phyloP scores from a whole-genome alignment of 2,113 vertebrate genomes.

The Pygoscelis adeliae region DNA sequence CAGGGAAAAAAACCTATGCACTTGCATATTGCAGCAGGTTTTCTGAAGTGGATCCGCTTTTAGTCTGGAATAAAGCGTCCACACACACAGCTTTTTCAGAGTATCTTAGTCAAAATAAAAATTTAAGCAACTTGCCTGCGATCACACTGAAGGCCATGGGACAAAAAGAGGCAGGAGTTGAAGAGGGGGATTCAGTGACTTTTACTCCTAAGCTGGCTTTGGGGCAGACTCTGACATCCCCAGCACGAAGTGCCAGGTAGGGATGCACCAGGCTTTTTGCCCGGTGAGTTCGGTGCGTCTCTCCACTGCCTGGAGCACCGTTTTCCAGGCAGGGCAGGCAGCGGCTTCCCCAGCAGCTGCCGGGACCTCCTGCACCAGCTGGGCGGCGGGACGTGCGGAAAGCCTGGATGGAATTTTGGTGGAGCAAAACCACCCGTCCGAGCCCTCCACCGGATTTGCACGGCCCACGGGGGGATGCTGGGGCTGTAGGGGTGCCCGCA shows the following conservation, averaged over 20 bases:
- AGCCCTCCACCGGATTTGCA: neutral
- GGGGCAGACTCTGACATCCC: no score
- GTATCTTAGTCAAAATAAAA: neutral
- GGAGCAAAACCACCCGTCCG: neutral
- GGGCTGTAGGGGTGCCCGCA: neutral
- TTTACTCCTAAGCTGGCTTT: no score
- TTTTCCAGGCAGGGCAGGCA: neutral
- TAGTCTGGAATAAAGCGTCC: neutral
- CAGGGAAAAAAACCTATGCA: neutral
- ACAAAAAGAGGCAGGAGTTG: neutral
- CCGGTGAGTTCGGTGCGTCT: accelerated
- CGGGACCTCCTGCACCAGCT: neutral
- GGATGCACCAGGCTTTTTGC: neutral
- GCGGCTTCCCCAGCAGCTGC: neutral
- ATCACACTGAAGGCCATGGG: neutral
- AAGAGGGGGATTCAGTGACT: neutral
- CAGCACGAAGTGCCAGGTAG: accelerated
- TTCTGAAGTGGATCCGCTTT: neutral
- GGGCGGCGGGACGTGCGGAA: accelerated
- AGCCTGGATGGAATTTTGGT: neutral
- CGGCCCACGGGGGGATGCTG: accelerated
- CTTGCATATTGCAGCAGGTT: neutral
- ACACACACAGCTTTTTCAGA: neutral
- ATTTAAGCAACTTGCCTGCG: accelerated
- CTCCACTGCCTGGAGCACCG: neutral